Percentiles rank a stretch among this genome's conserved stretches.
These are phyloP conservation scores for Glaucidium brasilianum DNA, from an alignment of 2,113 vertebrate species.

Conservation along the genomic window DNA sequence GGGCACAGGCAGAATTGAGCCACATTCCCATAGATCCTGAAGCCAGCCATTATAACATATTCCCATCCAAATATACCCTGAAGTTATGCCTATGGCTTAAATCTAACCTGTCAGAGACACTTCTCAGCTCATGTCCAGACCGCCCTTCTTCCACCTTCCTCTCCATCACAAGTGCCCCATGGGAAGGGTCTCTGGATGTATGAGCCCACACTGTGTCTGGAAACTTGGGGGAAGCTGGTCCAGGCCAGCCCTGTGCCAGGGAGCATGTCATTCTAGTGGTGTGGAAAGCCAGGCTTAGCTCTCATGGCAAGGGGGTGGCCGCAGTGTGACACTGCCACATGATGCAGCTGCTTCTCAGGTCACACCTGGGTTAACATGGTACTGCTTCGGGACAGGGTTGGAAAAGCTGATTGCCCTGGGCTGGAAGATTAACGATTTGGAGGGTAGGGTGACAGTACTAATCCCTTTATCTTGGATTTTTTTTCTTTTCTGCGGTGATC, in stretches of 20 bases:
- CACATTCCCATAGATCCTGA: background rate
- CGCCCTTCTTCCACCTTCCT: background rate
- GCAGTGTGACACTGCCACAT: fast-evolving
- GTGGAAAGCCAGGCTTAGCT: background rate
- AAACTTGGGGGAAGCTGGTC: background rate
- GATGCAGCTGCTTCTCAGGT: background rate
- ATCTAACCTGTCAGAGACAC: background rate
- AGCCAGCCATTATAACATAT: background rate
- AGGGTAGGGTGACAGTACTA: background rate
- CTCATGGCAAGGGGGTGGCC: fast-evolving
- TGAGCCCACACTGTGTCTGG: fast-evolving
- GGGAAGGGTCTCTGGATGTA: background rate
- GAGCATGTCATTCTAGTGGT: fast-evolving
- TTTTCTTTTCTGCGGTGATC: background rate
- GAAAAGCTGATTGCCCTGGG: background rate
- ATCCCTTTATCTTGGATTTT: background rate
- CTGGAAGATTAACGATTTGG: background rate
- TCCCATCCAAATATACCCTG: background rate
- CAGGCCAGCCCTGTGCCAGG: background rate
- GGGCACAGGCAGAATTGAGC: background rate
- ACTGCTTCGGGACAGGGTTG: fast-evolving
- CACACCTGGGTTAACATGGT: background rate
- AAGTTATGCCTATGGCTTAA: background rate
- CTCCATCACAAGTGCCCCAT: fast-evolving
- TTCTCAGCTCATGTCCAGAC: background rate